Conservation (phyloP, 2,888 invertebrate species). For the Acrobasis suavella region DNA sequence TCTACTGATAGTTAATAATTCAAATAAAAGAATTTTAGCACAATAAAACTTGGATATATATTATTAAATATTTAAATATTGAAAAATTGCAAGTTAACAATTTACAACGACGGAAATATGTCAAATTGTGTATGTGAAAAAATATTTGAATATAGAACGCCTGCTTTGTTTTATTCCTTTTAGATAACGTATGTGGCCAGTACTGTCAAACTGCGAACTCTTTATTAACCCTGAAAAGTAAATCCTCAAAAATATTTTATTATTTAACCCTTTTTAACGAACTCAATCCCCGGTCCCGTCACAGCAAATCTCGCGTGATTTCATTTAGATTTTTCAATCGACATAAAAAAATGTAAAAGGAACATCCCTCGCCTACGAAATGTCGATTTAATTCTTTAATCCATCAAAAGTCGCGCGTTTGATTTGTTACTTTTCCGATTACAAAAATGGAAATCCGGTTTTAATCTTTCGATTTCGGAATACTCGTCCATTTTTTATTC, state of each 20-base stretch:
- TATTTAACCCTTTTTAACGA: background rate
- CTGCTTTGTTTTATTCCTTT: no score
- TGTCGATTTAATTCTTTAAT: conserved; percentile 8
- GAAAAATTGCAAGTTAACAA: no score
- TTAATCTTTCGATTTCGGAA: conserved; percentile 8
- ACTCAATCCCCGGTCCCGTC: background rate
- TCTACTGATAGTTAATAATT: no score
- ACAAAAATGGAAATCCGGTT: conserved; percentile 22
- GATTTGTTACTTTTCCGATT: conserved; percentile 23
- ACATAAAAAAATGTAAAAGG: conserved; percentile 4
- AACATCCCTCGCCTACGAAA: background rate
- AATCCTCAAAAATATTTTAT: background rate
- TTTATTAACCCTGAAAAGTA: background rate
- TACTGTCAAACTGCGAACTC: background rate
- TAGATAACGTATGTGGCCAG: no score
- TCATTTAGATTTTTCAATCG: conserved; percentile 1
- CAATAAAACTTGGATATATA: no score
- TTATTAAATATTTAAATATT: no score
- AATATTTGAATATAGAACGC: no score
- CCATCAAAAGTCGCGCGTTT: conserved; percentile 20
- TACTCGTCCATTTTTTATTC: conserved; percentile 1
- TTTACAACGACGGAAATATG: no score
- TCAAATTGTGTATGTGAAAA: no score
- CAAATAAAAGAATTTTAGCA: no score
- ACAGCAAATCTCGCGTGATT: conserved; percentile 1